Evolutionary conservation across 2,888 invertebrate genomes (phyloP), one percentile per base, ranked within the genome.

Genomic region (Cordilura impudica): DNA sequence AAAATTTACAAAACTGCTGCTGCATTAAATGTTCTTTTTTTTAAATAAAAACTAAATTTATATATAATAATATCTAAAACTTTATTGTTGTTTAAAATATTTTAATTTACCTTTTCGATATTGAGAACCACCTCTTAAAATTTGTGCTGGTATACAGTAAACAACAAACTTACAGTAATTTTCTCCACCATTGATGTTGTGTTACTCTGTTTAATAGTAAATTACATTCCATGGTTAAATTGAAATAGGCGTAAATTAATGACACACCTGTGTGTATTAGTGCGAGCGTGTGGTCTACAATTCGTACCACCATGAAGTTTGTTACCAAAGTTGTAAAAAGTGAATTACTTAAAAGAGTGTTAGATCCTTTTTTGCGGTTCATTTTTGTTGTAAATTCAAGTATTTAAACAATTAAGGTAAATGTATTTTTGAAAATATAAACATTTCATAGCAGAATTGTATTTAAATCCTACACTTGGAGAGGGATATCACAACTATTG

Each of bases 231-330:
- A 29, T 53, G 70, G 61, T 71, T 45, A 61, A 71, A 70, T 51
- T 70, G 49, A 70, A 70, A 61, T 16, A 71, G 70, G 70, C 70
- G 70, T 71, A 61, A 71, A 71, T 71, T 61, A 71, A 71, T 61
- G 61, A n/a, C 60, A 43, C 61, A 71, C 51, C 51, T 43, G 12
- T 26, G n/a, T 45, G 61, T 12, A 12, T 29, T 23, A 18, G 3
- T 54, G 39, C 45, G 4, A 35, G 29, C 10, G 26, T 49, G 14
- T 53, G 31, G 51, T 53, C 16, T 4, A 26, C 26, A 16, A 53
- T 23, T 26, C 31, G 43, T 7, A 43, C 23, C 45, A 61, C 23
- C 60, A 31, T 5, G 31, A n/a, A 39, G 29, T 63, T 49, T 18
- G 56, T 43, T 6, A 23, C 23, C 58, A 58, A 3, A 43, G 43